Evolutionary conservation across 2,888 invertebrate species (phyloP).

Genomic region (Orthosia cruda): DNA sequence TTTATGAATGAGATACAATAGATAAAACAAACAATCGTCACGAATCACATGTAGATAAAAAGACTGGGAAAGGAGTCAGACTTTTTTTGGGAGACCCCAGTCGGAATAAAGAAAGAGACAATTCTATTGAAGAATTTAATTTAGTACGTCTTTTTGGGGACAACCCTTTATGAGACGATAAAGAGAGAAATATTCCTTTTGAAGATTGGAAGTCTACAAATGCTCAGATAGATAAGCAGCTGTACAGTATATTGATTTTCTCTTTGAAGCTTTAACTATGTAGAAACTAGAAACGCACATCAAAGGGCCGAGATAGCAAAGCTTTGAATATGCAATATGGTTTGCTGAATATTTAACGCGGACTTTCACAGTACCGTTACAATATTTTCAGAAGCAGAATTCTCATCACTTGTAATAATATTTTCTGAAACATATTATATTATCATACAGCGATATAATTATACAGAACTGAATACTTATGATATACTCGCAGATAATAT

Average conservation of each 20-base stretch:
- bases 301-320: conserved; percentile 18
- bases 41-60: conserved; percentile 16
- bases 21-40: background rate
- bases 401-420: background rate
- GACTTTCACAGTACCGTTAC: conserved; percentile 19
- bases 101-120: conserved; percentile 11
- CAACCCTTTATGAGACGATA: conserved; percentile 1
- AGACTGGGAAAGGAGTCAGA: conserved; percentile 8
- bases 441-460: background rate
- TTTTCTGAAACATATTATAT: conserved; percentile 8
- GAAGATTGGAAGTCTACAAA: background rate
- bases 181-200: conserved; percentile 3
- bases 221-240: background rate
- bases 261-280: conserved; percentile 12
- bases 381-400: conserved; percentile 4
- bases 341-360: conserved; percentile 32
- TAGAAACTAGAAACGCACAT: conserved; percentile 24
- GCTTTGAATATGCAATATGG: conserved; percentile 35
- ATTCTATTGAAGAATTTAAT: conserved; percentile 31
- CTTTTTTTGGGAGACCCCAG: conserved; percentile 1
- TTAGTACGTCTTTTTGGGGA: conserved; percentile 1
- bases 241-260: conserved; percentile 1
- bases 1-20: background rate
- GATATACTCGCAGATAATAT: background rate
- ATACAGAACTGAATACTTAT: background rate